phyloP scores from a whole-genome alignment of 2,797 vertebrate species.

The Steatocranus sp. region DNA sequence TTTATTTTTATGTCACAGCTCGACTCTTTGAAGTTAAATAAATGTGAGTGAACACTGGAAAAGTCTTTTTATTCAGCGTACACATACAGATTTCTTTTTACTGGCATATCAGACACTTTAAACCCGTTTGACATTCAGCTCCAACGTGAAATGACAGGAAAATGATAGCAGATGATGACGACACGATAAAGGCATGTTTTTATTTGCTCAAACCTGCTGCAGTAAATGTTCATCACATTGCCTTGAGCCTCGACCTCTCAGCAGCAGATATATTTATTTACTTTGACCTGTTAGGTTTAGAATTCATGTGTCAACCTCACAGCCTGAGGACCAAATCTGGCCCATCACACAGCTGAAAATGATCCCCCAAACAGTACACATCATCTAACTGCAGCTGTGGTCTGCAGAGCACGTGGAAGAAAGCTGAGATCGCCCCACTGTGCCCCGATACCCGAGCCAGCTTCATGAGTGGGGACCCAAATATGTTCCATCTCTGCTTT shows the following conservation, averaged over 20 bases:
- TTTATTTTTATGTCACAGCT: not conserved
- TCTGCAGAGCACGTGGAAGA: not conserved
- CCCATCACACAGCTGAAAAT: not conserved
- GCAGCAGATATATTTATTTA: not conserved
- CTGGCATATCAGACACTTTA: not conserved
- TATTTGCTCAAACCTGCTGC: not conserved
- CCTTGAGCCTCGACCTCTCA: not conserved
- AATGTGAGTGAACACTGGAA: not conserved
- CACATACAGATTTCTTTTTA: not conserved
- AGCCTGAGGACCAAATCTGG: not conserved
- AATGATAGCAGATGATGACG: not conserved
- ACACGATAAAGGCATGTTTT: not conserved
- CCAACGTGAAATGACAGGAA: not conserved
- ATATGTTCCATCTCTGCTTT: not conserved
- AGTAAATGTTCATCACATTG: not conserved
- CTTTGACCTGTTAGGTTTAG: not conserved
- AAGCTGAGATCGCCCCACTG: not conserved
- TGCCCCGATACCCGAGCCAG: not conserved
- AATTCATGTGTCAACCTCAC: not conserved
- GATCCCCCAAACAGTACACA: not conserved
- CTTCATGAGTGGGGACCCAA: not conserved
- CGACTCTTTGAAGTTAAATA: not conserved
- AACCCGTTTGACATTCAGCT: rapidly evolving
- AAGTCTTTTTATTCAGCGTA: not conserved
- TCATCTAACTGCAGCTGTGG: not conserved